Conservation (phyloP, 2,888 invertebrate species). For the Strigamia maritima region DNA sequence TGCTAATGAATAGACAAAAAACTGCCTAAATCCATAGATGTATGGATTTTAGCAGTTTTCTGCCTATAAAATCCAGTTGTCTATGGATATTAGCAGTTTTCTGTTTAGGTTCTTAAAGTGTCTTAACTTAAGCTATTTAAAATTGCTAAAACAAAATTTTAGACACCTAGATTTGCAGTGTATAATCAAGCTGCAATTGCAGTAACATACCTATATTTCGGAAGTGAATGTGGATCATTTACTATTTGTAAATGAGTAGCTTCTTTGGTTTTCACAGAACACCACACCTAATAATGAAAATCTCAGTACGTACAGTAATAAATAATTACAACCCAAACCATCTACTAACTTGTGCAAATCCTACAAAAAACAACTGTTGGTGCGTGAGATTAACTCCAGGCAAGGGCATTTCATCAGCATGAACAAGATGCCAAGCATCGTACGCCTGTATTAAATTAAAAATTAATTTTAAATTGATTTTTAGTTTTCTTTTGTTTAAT, state of each 20-base stretch:
- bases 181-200: background rate
- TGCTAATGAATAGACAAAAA: no score
- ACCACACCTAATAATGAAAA: conserved; percentile 70
- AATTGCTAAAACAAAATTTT: background rate
- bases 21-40: no score
- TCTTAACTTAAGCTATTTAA: background rate
- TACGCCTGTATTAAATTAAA: conserved; percentile 63
- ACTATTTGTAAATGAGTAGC: conserved; percentile 78
- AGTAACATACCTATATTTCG: conserved; percentile 61
- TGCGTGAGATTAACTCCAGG: conserved; percentile 51
- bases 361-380: conserved; percentile 50
- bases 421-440: conserved; percentile 58
- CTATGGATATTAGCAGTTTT: no score
- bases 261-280: conserved; percentile 80
- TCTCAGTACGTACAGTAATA: no score
- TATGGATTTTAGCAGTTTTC: no score
- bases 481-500: conserved; percentile 5
- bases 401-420: conserved; percentile 62
- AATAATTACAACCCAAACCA: no score
- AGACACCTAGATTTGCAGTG: no score
- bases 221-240: conserved; percentile 88
- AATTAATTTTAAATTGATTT: background rate
- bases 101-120: no score
- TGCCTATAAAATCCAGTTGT: no score
- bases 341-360: conserved; percentile 49